These are phyloP conservation scores for Xiphophorus birchmanni DNA, from an alignment of 2,797 vertebrate species.

Conservation along the genomic window DNA sequence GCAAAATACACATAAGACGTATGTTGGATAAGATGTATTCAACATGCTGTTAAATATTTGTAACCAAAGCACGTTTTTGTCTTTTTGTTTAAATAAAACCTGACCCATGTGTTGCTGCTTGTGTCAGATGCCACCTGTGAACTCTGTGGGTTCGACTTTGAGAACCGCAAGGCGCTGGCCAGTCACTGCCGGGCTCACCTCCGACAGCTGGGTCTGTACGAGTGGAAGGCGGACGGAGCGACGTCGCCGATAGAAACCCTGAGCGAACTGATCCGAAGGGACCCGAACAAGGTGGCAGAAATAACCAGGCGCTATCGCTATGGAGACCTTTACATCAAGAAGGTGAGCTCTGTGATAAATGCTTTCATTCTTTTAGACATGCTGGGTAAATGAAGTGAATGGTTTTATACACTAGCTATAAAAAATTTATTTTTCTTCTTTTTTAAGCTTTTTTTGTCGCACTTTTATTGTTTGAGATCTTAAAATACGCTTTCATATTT, in stretches of 20 bases:
- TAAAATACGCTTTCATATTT: neutral
- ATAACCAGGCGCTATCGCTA: constrained; percentile 88
- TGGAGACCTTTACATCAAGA: constrained; percentile 90
- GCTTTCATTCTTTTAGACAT: neutral
- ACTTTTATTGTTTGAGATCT: neutral
- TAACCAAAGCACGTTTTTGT: neutral
- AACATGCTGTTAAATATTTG: neutral
- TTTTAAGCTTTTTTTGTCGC: neutral
- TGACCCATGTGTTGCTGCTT: constrained; percentile 8
- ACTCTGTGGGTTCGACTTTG: constrained; percentile 93
- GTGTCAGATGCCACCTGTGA: constrained; percentile 87
- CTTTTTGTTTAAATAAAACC: too few species aligned
- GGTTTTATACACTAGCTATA: neutral
- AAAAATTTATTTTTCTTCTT: neutral
- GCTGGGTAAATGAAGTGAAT: fast-evolving
- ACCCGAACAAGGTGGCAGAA: constrained; percentile 86
- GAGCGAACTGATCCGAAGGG: constrained; percentile 88
- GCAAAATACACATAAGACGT: too few species aligned
- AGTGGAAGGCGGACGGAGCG: constrained; percentile 91
- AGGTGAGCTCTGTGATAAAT: constrained; percentile 69
- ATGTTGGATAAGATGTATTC: neutral
- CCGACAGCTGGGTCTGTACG: constrained; percentile 89
- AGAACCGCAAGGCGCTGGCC: constrained; percentile 94
- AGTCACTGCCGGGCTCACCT: constrained; percentile 94
- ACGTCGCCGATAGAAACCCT: constrained; percentile 93